Evolutionary conservation across 2,797 vertebrate species (phyloP).

Genomic region (Lycodopsis pacificus): DNA sequence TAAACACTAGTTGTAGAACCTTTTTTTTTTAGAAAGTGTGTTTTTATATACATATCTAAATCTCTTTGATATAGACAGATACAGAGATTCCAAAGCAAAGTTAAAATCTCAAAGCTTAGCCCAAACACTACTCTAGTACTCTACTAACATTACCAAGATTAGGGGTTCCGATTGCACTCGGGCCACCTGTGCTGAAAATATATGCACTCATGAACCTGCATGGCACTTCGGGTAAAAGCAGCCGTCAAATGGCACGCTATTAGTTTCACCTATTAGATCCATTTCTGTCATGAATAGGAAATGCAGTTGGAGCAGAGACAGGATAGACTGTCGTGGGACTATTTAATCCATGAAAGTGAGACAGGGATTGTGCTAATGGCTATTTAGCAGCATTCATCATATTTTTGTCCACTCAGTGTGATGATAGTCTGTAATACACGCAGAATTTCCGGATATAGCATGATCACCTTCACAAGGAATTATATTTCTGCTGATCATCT

Average conservation of each 20-base stretch:
- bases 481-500: slow-evolving; percentile 14
- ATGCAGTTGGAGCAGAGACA: slow-evolving; percentile 14
- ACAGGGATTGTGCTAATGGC: slow-evolving; percentile 32
- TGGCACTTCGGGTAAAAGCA: slow-evolving; percentile 56
- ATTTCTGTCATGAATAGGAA: slow-evolving; percentile 40
- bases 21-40: background rate
- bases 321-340: slow-evolving; percentile 23
- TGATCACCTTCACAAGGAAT: slow-evolving; percentile 12
- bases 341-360: slow-evolving; percentile 37
- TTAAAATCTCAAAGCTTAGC: slow-evolving; percentile 9
- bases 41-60: slow-evolving; percentile 4
- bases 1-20: background rate
- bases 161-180: slow-evolving; percentile 14
- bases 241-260: slow-evolving; percentile 36
- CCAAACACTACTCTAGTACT: slow-evolving; percentile 9
- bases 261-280: slow-evolving; percentile 49
- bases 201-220: slow-evolving; percentile 23
- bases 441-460: background rate
- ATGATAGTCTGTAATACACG: slow-evolving; percentile 1
- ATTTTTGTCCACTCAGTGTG: slow-evolving; percentile 15
- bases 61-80: background rate
- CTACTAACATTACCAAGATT: slow-evolving; percentile 8
- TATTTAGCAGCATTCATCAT: slow-evolving; percentile 28
- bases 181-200: slow-evolving; percentile 37
- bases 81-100: background rate